Percentiles rank a stretch among this genome's conserved stretches.
Conservation (phyloP, 1,140 invertebrate species). For the Eciton burchellii region DNA sequence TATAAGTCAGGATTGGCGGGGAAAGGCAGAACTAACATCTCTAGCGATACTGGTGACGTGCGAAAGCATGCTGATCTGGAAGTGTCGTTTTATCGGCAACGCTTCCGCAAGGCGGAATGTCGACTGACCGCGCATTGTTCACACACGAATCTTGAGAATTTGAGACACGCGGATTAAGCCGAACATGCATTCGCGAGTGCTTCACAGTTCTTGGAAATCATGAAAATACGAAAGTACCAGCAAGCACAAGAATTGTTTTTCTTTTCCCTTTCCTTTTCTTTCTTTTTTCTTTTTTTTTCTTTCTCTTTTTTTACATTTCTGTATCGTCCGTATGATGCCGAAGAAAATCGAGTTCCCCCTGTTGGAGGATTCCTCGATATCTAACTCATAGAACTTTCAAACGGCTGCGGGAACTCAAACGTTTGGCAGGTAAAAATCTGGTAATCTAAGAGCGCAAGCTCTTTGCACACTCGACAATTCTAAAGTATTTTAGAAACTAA, state of each 20-base stretch:
- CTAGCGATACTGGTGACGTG: slow-evolving; percentile 44
- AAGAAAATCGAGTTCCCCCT: too few relatives aligned
- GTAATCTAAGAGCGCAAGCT: neutral
- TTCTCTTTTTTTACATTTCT: too few relatives aligned
- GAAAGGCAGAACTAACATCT: slow-evolving; percentile 45
- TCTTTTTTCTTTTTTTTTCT: too few relatives aligned
- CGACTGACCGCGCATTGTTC: slow-evolving; percentile 13
- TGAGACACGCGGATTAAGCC: neutral
- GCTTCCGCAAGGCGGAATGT: neutral
- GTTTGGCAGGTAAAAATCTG: neutral
- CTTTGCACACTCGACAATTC: neutral
- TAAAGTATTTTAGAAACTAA: neutral
- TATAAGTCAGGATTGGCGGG: slow-evolving; percentile 56
- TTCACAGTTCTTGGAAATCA: too few relatives aligned
- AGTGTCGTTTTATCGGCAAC: neutral
- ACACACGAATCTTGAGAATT: slow-evolving; percentile 13
- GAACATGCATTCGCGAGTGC: too few relatives aligned
- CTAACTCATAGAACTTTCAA: too few relatives aligned
- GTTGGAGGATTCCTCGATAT: too few relatives aligned
- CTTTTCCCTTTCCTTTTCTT: too few relatives aligned
- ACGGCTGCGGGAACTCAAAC: too few relatives aligned
- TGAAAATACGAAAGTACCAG: too few relatives aligned
- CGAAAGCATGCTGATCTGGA: slow-evolving; percentile 42
- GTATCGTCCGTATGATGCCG: too few relatives aligned
- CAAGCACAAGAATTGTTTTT: too few relatives aligned